Base-by-base conservation (phyloP, 2,888 invertebrate species). In the Cacoxenus indagator region DNA sequence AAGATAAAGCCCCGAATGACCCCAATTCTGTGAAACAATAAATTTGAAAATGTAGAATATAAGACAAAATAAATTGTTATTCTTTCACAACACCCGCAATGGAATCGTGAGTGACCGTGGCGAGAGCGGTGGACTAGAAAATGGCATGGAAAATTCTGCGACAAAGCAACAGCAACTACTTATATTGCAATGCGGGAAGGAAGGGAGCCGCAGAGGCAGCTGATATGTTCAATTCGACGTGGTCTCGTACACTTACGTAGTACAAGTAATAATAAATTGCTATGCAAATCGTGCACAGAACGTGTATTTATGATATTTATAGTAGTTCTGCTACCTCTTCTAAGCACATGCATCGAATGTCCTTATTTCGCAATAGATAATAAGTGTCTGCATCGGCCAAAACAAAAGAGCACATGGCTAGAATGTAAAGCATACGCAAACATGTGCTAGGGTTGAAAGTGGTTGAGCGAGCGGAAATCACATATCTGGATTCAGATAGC, bases 21-120 rank as follows among this genome's bases (percentile, higher is more conserved):
- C 82, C 77, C 82, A 80, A 80, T 82, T 75, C 70, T 73, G 71
- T 77, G 71, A 81, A 73, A 76, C 74, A 80, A 80, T 82, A 80
- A 81, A 80, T 80, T 81, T 79, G 72, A 70, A 80, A 79, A 73
- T 73, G 75, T 78, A 72, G 72, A 78, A 78, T 72, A 76, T 78
- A 74, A 74, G 74, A 76, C 77, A 80, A 76, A 78, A 78, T 82
- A 78, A 76, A 80, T 78, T 81, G 70, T 70, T 62, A 62, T 43
- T 24, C 61, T 43, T 62, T 62, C 61, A 62, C 9, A 62, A 43
- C 61, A 43, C 43, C 61, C 61, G 61, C 61, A 62, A 62, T 24
- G 17, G 43, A n/a, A 57, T 4, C 51, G 22, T 14, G 45, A 62
- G 6, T 62, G 61, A 62, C 61, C 61, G 14, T 29, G 24, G 24